phyloP scores from a whole-genome alignment of 2,797 vertebrate genomes.

The Anisognathus igniventris region DNA sequence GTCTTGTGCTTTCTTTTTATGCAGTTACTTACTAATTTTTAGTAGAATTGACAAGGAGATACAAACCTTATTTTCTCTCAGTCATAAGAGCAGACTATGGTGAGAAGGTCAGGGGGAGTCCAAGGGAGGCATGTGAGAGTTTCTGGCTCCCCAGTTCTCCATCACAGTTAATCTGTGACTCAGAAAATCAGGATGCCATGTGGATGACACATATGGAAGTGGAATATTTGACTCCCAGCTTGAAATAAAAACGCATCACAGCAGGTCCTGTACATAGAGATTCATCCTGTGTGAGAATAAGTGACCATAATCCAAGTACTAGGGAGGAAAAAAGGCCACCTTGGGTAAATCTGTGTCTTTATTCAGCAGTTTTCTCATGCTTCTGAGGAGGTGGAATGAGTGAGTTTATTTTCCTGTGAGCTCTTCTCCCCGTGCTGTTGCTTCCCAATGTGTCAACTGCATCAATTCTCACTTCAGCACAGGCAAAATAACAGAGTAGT shows the following conservation, averaged over 20 bases:
- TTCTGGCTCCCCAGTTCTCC: not conserved
- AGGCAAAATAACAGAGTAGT: not conserved
- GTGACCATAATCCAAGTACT: not conserved
- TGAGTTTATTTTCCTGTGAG: not conserved
- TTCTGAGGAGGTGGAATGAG: not conserved
- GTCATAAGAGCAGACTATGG: not conserved
- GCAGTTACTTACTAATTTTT: not conserved
- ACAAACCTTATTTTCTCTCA: not conserved
- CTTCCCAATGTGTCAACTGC: not conserved
- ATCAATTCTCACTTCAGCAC: not conserved
- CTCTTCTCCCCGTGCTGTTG: fast-evolving
- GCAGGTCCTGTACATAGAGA: not conserved
- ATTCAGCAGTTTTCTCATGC: not conserved
- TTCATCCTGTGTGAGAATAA: not conserved
- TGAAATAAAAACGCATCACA: not conserved
- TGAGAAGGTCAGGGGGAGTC: not conserved
- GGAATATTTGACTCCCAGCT: not conserved
- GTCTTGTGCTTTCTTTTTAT: not conserved
- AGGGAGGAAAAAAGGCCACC: not conserved
- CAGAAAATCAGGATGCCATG: not conserved
- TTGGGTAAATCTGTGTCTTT: not conserved
- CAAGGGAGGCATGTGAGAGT: not conserved
- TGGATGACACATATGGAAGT: not conserved
- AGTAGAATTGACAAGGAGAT: not conserved
- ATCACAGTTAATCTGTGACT: not conserved